These are phyloP conservation scores for Climacteris rufus DNA, from an alignment of 2,113 vertebrate genomes.

Conservation along the genomic window DNA sequence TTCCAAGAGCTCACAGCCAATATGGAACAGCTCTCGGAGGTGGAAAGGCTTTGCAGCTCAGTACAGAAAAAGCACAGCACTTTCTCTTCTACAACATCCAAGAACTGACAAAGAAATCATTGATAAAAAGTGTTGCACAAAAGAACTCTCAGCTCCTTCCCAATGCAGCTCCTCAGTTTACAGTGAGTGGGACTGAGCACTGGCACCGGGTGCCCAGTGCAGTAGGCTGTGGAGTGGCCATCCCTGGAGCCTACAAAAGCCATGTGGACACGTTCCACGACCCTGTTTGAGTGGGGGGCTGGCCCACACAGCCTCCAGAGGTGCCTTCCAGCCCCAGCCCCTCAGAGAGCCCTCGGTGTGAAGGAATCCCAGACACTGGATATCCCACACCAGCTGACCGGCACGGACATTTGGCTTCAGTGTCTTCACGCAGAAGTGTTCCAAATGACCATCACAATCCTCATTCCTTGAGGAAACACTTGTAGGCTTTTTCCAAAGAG, in stretches of 20 bases:
- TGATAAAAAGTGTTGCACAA: neutral
- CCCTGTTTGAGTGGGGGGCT: neutral
- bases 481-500: neutral
- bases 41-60: neutral
- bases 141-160: neutral
- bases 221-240: neutral
- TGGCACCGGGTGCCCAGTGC: neutral
- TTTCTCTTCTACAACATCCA: neutral
- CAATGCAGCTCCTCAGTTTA: neutral
- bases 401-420: rapidly evolving
- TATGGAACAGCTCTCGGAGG: neutral
- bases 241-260: neutral
- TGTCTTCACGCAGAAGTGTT: neutral
- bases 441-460: neutral
- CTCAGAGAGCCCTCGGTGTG: rapidly evolving
- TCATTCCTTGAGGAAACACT: neutral
- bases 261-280: neutral
- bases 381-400: neutral
- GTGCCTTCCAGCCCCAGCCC: neutral
- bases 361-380: neutral
- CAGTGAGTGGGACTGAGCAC: neutral
- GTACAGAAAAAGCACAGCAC: neutral
- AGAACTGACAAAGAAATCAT: neutral
- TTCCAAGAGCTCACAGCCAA: neutral
- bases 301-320: neutral